A percentile compares a stretch with the other conserved stretches of the same genome.
Evolutionary conservation across 2,888 invertebrate species (phyloP).

Genomic region (Pherbina coryleti): DNA sequence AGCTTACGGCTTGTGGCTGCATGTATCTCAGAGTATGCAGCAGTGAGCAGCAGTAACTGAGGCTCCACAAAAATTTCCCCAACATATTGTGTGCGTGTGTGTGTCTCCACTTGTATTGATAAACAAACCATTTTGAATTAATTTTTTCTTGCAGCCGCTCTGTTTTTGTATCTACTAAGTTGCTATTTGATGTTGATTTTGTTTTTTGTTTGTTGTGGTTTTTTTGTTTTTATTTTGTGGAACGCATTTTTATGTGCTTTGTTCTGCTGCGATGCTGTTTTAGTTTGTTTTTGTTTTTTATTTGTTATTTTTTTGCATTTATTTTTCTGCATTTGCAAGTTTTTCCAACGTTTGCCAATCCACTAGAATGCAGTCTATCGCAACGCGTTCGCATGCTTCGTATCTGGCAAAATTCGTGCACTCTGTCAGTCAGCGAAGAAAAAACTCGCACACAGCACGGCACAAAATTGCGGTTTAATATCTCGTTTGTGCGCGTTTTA

Average conservation of each 20-base stretch:
- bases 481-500: conserved; percentile 19
- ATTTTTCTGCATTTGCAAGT: conserved; percentile 32
- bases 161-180: conserved; percentile 28
- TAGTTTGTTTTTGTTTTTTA: conserved; percentile 31
- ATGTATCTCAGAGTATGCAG: conserved; percentile 10
- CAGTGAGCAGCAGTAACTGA: not conserved
- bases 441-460: not conserved
- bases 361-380: conserved; percentile 26
- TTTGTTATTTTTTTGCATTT: conserved; percentile 30
- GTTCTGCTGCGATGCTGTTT: conserved; percentile 32
- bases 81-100: conserved; percentile 6
- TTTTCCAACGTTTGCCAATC: conserved; percentile 33
- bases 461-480: conserved; percentile 42
- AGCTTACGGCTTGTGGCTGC: not conserved
- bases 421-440: not conserved
- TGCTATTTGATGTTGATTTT: conserved; percentile 11
- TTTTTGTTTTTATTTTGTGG: conserved; percentile 21
- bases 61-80: conserved; percentile 16
- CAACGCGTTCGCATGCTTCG: conserved; percentile 23
- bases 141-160: not conserved
- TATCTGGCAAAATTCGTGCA: conserved; percentile 1
- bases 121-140: conserved; percentile 40
- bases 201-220: not conserved
- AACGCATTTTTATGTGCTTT: not conserved
- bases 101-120: conserved; percentile 1